Evolutionary conservation across 2,888 invertebrate species (phyloP), one percentile per base, ranked within the genome.

Genomic region (Tridacna crocea): DNA sequence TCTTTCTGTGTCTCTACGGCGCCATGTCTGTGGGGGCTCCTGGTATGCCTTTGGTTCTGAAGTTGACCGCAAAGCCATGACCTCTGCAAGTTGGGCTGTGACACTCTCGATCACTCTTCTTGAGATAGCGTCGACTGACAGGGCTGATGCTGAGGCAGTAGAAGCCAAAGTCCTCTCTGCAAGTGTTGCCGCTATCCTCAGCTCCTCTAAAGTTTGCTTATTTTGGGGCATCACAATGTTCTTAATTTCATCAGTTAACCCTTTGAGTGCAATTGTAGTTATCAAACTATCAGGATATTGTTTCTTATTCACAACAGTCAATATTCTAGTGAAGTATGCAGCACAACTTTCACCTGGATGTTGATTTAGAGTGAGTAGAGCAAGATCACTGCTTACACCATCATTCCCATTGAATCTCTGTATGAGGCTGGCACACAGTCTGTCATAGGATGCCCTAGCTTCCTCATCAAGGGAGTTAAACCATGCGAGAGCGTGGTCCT

Each of bases 221-320:
- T 63, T 63, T 51, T 80, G 80, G 0, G 75, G 75, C 75, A 80
- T 80, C 0, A 75, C 80, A 72, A 80, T 80, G 12, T 19, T 15
- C n/a, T 78, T n/a, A n/a, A n/a, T n/a, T n/a, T n/a, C n/a, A n/a
- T n/a, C n/a, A n/a, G n/a, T n/a, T n/a, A n/a, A n/a, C n/a, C n/a
- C n/a, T n/a, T n/a, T n/a, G n/a, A n/a, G n/a, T n/a, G n/a, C n/a
- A n/a, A n/a, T n/a, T n/a, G n/a, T n/a, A n/a, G n/a, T n/a, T n/a
- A n/a, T n/a, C n/a, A n/a, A n/a, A n/a, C n/a, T n/a, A n/a, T n/a
- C 66, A 11, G 78, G 73, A 46, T 78, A 78, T 1, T n/a, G 6
- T 47, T 55, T 26, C 2, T 47, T 4, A 15, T 47, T 65, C 0
- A 51, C 55, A 13, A 72, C 65, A 27, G 46, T 72, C 17, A 78